Base-by-base conservation (phyloP, 2,113 vertebrate species). In the Nipponia nippon region DNA sequence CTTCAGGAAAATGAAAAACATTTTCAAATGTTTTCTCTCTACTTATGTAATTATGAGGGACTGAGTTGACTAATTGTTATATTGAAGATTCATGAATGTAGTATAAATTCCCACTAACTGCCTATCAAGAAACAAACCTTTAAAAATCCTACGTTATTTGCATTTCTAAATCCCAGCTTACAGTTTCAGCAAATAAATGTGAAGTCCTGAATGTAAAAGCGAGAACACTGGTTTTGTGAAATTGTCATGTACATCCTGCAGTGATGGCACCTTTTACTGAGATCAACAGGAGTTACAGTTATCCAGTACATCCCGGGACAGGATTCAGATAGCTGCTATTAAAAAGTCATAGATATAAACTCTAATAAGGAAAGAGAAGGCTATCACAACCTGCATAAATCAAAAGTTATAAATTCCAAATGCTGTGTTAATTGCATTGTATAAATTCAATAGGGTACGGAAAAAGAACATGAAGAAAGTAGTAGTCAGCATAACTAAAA, bases 381-480 rank as follows among this genome's bases (percentile, higher is more conserved):
- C 46, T 83, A 73, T 66, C 53, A 44, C 16, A 73, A 70, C 47
- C 22, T 67, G 20, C 55, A 94, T 78, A 89, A 87, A 94, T 94
- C 52, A 89, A 87, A 88, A 89, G n/a, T 16, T 91, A 38, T 75
- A 80, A 94, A 88, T 83, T 88, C 52, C 21, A 93, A 93, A 71
- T 93, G 56, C 44, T 56, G 22, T 76, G 87, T 78, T 94, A 93
- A 97, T 56, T 82, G 16, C 10, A 89, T 87, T 94, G 47, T 26
- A 40, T 72, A 89, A 95, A 96, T 82, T 81, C 61, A 96, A 95
- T 96, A 59, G 95, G 11, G 36, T 67, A 75, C 91, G 52, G 61
- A 62, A 87, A 93, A 94, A 58, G 46, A 94, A 71, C 52, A 75
- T 26, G 17, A 95, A 67, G 34, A 87, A 88, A 91, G 36, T 12